Percentiles rank a stretch among this genome's conserved stretches.
Evolutionary conservation across 2,113 vertebrate genomes (phyloP).

Genomic region (Myrmecobius fasciatus): DNA sequence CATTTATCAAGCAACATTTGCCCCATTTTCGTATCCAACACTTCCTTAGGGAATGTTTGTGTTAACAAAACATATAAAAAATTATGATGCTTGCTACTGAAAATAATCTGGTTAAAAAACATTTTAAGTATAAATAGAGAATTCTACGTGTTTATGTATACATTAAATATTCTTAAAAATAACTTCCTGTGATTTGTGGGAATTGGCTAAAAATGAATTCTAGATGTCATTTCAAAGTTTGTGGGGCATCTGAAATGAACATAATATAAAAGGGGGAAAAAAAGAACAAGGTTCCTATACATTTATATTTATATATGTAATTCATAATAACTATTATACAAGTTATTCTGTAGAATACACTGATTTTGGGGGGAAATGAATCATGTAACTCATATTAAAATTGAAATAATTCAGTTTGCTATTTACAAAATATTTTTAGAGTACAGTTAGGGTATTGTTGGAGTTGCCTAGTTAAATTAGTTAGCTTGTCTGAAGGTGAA

Average conservation of each 20-base stretch:
- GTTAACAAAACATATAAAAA: constrained; percentile 32
- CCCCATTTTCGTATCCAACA: not conserved
- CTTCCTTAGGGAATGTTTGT: not conserved
- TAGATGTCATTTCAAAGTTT: constrained; percentile 52
- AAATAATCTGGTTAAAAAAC: constrained; percentile 9
- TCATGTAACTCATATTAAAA: not conserved
- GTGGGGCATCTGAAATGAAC: constrained; percentile 59
- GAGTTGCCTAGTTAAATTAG: not conserved
- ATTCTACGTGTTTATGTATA: not conserved
- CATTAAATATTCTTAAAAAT: constrained; percentile 48
- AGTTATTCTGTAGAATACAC: not conserved
- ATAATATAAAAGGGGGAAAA: constrained; percentile 25
- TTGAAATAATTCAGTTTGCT: not conserved
- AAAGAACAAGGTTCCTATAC: not conserved
- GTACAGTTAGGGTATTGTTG: not conserved
- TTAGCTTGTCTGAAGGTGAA: not conserved
- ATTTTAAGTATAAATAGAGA: not conserved
- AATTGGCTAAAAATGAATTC: not conserved
- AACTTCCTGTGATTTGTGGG: constrained; percentile 15
- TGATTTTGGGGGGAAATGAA: not conserved
- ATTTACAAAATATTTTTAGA: not conserved
- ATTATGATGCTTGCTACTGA: not conserved
- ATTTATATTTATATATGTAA: constrained; percentile 1
- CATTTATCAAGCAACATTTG: constrained; percentile 36
- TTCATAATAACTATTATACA: not conserved